phyloP scores from a whole-genome alignment of 2,113 vertebrate genomes.

The Erinaceus europaeus region DNA sequence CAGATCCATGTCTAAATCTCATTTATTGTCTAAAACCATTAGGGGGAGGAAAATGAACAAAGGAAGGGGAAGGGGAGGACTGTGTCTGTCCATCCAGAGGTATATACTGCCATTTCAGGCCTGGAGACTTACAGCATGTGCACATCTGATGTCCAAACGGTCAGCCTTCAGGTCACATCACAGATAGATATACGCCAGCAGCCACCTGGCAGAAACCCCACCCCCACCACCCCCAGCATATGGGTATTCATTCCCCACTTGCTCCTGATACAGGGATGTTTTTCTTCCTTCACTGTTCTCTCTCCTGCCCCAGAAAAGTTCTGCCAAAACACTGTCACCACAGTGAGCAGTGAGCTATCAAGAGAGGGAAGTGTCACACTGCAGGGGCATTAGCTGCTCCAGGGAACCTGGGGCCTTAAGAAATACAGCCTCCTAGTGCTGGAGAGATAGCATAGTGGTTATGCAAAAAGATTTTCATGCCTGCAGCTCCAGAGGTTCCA shows the following conservation, averaged over 20 bases:
- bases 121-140: not conserved
- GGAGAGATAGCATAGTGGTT: too few relatives aligned
- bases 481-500: too few relatives aligned
- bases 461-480: too few relatives aligned
- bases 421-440: not conserved
- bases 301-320: not conserved
- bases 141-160: not conserved
- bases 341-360: not conserved
- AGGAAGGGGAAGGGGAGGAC: not conserved
- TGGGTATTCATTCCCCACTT: too few relatives aligned
- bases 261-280: too few relatives aligned
- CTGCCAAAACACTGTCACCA: constrained; percentile 42
- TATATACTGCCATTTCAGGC: too few relatives aligned
- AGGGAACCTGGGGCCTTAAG: not conserved
- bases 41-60: constrained; percentile 38
- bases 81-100: not conserved
- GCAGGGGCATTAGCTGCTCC: not conserved
- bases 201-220: constrained; percentile 30
- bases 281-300: too few relatives aligned
- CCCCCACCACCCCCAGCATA: too few relatives aligned
- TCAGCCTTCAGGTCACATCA: not conserved
- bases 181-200: not conserved
- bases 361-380: not conserved
- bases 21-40: constrained; percentile 30
- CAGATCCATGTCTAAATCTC: constrained; percentile 32